phyloP scores from a whole-genome alignment of 2,113 vertebrate species.

The Illadopsis cleaveri region DNA sequence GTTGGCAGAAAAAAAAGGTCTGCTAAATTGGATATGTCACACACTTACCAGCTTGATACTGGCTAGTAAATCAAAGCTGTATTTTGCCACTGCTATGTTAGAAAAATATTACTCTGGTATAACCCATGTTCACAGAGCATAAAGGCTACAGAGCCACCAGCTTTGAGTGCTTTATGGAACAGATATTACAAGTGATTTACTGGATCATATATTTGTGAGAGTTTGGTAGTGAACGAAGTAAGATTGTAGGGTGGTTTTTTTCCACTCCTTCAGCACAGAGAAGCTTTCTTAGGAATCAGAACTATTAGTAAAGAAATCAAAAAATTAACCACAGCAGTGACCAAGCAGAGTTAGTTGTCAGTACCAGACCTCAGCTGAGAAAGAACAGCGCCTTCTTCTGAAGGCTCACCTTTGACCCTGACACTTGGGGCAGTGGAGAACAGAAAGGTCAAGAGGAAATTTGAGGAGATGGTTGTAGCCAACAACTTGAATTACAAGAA shows the following conservation, averaged over 20 bases:
- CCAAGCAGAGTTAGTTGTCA: neutral
- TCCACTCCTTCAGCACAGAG: neutral
- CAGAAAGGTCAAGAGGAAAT: neutral
- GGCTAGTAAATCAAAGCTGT: neutral
- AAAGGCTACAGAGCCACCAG: neutral
- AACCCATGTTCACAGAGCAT: neutral
- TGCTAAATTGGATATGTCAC: neutral
- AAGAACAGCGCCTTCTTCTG: neutral
- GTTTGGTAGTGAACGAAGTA: neutral
- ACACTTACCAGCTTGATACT: neutral
- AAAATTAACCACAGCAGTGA: neutral
- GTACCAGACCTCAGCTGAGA: neutral
- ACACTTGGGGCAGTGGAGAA: neutral
- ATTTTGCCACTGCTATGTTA: neutral
- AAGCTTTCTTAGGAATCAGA: neutral
- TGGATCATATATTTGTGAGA: neutral
- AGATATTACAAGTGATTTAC: neutral
- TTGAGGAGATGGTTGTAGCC: neutral
- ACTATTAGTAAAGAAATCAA: neutral
- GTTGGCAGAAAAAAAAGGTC: neutral
- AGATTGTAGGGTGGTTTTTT: neutral
- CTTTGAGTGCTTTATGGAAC: neutral
- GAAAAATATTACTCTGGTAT: neutral
- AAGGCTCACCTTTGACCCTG: neutral
- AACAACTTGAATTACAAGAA: neutral